Conservation (phyloP, 2,797 vertebrate genomes). For the Oryzias dopingdopingensis region DNA sequence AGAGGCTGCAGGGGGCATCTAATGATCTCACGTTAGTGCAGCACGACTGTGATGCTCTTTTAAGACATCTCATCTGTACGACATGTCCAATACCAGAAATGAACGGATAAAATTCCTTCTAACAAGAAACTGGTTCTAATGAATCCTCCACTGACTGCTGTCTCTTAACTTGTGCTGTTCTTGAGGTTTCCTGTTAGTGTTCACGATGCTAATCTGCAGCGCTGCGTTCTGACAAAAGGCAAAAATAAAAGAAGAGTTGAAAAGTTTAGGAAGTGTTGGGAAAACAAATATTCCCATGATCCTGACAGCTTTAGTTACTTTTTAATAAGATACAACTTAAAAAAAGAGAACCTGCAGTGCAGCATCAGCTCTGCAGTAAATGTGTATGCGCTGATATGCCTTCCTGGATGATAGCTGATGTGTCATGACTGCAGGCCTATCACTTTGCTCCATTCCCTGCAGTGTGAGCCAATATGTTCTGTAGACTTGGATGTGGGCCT, state of each 20-base stretch:
- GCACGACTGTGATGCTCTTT: too few species aligned
- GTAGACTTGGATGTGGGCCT: slow-evolving; percentile 65
- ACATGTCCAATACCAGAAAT: too few species aligned
- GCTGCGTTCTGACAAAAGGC: slow-evolving; percentile 34
- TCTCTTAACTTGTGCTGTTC: not conserved
- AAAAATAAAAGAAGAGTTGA: slow-evolving; percentile 48
- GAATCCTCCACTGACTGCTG: too few species aligned
- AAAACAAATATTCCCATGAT: slow-evolving; percentile 25
- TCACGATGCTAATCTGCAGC: slow-evolving; percentile 57
- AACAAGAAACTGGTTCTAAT: too few species aligned
- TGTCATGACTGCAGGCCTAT: slow-evolving; percentile 62
- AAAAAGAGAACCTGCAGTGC: slow-evolving; percentile 27
- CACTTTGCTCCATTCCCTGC: slow-evolving; percentile 39
- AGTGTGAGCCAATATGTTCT: slow-evolving; percentile 66
- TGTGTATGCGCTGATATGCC: slow-evolving; percentile 48
- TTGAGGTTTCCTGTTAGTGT: slow-evolving; percentile 43
- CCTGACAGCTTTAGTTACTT: slow-evolving; percentile 13
- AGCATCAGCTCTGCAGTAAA: slow-evolving; percentile 53
- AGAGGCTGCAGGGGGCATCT: too few species aligned
- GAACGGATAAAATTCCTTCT: too few species aligned
- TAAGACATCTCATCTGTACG: too few species aligned
- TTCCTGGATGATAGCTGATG: slow-evolving; percentile 62
- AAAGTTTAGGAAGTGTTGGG: slow-evolving; percentile 38
- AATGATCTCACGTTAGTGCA: too few species aligned
- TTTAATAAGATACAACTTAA: slow-evolving; percentile 3